Base-by-base conservation (phyloP, 2,888 invertebrate species). In the Nomada lathburiana region DNA sequence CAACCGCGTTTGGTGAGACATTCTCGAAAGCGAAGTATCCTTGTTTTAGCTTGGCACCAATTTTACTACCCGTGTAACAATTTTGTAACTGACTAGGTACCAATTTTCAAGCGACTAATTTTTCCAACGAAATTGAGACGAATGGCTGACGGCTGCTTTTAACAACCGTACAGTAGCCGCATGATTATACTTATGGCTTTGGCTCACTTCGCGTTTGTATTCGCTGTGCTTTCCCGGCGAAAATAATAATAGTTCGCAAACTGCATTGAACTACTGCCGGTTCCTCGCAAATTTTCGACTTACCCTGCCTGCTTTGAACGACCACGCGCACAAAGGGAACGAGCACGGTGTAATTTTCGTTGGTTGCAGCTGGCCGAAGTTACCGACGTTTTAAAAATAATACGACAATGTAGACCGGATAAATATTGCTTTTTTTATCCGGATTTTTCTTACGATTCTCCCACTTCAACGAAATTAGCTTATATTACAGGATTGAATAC, bases 191-290 rank as follows among this genome's bases (percentile, higher is more conserved):
- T 52, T 67, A 60, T 20, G 67, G 26, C 36, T 47, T 59, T 52
- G 16, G 44, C 52, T 26, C 50, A 29, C 10, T 44, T 13, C 44
- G 20, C 13, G 23, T 57, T 64, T 29, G 53, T 55, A 64, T 72
- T 64, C 72, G 47, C 73, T 20, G 23, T 16, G 20, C 64, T 64
- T 52, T 9, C 57, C 23, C 42, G 13, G 20, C 4, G 64, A 76
- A 76, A 65, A 68, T 67, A 78, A 78, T 78, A 67, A 53, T 47
- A 74, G 74, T 62, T 68, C 60, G 13, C 53, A 7, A 74, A 60
- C 65, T 68, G 67, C 60, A 78, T 75, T 9, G 50, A 68, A 62
- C 53, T 68, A 36, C 52, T 42, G 50, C 44, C 42, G 59, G 59
- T 76, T 59, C 64, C 64, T 52, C 73, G 42, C n/a, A 23, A 73